Evolutionary conservation across 2,888 invertebrate genomes (phyloP).

Genomic region (Cosmopolites sordidus): DNA sequence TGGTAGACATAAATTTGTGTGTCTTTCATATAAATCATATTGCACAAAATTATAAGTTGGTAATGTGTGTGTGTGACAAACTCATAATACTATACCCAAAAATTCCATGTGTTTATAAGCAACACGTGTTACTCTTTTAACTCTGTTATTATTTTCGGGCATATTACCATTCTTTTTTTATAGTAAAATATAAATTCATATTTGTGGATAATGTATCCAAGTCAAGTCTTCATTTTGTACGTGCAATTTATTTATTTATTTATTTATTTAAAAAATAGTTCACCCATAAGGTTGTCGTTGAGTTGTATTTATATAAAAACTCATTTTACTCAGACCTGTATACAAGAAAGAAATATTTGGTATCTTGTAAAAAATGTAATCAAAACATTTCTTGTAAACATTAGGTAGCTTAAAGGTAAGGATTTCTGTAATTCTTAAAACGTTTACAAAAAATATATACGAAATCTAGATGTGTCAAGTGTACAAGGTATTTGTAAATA

Average conservation of each 20-base stretch:
- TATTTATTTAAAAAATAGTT: constrained; percentile 1
- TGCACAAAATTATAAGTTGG: no score
- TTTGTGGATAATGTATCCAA: no score
- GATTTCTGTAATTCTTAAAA: not conserved
- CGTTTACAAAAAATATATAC: not conserved
- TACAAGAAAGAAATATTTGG: not conserved
- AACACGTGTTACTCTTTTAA: no score
- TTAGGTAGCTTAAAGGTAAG: not conserved
- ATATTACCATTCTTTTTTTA: no score
- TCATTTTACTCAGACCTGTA: not conserved
- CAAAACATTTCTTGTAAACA: not conserved
- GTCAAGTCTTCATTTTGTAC: no score
- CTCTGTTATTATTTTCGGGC: no score
- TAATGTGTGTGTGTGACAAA: no score
- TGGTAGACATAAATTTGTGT: no score
- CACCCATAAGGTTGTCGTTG: not conserved
- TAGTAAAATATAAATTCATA: no score
- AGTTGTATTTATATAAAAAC: not conserved
- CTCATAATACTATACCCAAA: no score
- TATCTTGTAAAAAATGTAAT: not conserved
- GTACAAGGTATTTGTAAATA: constrained; percentile 2
- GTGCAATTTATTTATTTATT: constrained; percentile 1
- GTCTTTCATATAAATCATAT: no score
- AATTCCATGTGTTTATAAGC: no score
- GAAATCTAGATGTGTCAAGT: constrained; percentile 1